Evolutionary conservation across 2,797 vertebrate species (phyloP), one percentile per base, ranked within the genome.

Genomic region (Clarias fuscus): DNA sequence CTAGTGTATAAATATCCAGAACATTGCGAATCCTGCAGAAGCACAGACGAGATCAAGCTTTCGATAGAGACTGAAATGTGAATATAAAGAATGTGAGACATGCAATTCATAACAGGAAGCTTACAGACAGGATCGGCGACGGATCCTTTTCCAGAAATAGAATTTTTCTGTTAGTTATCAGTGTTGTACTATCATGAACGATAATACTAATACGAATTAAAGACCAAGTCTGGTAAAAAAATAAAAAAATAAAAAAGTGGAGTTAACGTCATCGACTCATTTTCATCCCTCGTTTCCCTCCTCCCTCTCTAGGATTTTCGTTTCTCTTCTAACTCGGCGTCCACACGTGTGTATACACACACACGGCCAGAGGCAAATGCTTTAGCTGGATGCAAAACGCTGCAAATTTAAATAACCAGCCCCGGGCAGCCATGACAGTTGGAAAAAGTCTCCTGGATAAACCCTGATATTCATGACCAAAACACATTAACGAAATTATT

Each of bases 271-370:
- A 64, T 24, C 58, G 1, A 59, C 33, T 80, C 22, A 40, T n/a
- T 88, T 87, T 90, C 53, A 58, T 58, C 27, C 48, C 48, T 58
- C 53, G 1, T n/a, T 30, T 53, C 73, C 73, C 24, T 76, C 73
- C 48, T 27, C 58, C 91, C 88, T 90, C 90, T 86, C 92, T 91
- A 91, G 91, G 86, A 89, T 84, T 59, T 70, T 88, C 90, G 85
- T 18, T 79, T 79, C 10, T 61, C 76, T 79, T 79, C 58, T 20
- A 79, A 40, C 58, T 61, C 77, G 15, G 33, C 33, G 24, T 24
- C 84, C 91, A 89, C 53, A 87, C 85, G 82, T 86, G 87, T 85
- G 86, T 17, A 61, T 61, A 83, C 82, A 87, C 64, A 40, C 27
- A 83, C 61, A 30, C 65, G 62, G 18, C 20, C 62, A 85, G 14